Evolutionary conservation across 2,113 vertebrate species (phyloP).

Genomic region (Hypomesus transpacificus): DNA sequence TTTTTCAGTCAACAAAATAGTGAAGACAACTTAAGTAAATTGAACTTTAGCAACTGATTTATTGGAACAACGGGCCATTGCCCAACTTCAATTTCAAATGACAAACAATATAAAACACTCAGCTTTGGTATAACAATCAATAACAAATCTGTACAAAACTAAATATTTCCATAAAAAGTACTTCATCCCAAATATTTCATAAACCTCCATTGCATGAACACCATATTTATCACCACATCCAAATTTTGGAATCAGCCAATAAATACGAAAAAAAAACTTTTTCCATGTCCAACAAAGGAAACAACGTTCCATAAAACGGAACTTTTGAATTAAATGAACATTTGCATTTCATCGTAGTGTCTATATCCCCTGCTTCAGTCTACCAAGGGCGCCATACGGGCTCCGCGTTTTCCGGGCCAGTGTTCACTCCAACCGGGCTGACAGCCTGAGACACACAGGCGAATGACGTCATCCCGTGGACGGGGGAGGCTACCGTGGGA

Average conservation of each 20-base stretch:
- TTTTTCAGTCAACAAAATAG: neutral
- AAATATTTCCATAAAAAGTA: constrained; percentile 77
- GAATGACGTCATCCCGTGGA: constrained; percentile 87
- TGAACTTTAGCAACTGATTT: constrained; percentile 59
- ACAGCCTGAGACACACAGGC: constrained; percentile 72
- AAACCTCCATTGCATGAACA: constrained; percentile 73
- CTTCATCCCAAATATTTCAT: constrained; percentile 64
- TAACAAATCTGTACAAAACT: constrained; percentile 87
- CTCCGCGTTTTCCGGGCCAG: constrained; percentile 75
- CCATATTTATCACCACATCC: constrained; percentile 77
- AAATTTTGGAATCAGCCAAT: constrained; percentile 77
- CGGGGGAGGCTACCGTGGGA: constrained; percentile 68
- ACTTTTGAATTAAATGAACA: constrained; percentile 58
- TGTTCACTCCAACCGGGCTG: constrained; percentile 72
- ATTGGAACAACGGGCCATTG: constrained; percentile 58
- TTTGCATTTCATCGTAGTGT: constrained; percentile 16
- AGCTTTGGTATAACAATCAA: constrained; percentile 87
- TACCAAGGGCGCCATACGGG: constrained; percentile 92
- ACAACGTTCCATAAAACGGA: constrained; percentile 85
- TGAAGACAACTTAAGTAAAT: constrained; percentile 1
- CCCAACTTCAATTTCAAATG: constrained; percentile 51
- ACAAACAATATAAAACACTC: constrained; percentile 67
- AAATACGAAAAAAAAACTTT: constrained; percentile 56
- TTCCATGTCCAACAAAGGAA: constrained; percentile 41
- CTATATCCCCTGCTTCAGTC: constrained; percentile 18